phyloP scores from a whole-genome alignment of 2,113 vertebrate genomes.

The Carlito syrichta region DNA sequence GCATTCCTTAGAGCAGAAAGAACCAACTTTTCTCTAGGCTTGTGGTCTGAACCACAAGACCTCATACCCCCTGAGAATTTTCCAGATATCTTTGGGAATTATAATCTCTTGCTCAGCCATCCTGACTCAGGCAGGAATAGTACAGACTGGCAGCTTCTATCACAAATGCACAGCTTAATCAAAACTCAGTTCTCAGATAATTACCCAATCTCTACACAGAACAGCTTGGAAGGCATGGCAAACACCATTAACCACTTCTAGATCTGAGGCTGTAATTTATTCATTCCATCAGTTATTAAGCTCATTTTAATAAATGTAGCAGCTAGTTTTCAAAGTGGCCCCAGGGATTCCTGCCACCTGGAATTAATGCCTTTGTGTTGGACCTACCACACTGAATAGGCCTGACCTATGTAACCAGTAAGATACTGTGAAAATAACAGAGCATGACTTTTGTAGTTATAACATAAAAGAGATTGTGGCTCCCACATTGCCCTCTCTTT shows the following conservation, averaged over 20 bases:
- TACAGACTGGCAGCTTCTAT: not conserved
- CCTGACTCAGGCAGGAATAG: not conserved
- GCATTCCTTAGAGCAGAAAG: not conserved
- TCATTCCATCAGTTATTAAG: not conserved
- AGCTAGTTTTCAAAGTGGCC: not conserved
- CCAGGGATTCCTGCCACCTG: not conserved
- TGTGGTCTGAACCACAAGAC: not conserved
- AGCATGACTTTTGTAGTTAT: not conserved
- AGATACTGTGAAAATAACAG: not conserved
- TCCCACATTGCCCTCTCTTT: not conserved
- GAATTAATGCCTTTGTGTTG: not conserved
- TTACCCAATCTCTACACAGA: not conserved
- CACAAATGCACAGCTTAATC: not conserved
- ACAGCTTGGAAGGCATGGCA: not conserved
- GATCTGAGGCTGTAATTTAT: not conserved
- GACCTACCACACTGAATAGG: not conserved
- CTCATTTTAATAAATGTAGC: not conserved
- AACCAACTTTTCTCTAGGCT: not conserved
- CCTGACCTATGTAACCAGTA: no score
- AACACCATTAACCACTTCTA: not conserved
- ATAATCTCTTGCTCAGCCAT: not conserved
- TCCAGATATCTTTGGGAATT: not conserved
- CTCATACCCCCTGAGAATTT: not conserved
- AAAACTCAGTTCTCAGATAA: not conserved
- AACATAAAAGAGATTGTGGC: not conserved